phyloP scores from a whole-genome alignment of 2,113 vertebrate species.

The Megaleporinus macrocephalus region DNA sequence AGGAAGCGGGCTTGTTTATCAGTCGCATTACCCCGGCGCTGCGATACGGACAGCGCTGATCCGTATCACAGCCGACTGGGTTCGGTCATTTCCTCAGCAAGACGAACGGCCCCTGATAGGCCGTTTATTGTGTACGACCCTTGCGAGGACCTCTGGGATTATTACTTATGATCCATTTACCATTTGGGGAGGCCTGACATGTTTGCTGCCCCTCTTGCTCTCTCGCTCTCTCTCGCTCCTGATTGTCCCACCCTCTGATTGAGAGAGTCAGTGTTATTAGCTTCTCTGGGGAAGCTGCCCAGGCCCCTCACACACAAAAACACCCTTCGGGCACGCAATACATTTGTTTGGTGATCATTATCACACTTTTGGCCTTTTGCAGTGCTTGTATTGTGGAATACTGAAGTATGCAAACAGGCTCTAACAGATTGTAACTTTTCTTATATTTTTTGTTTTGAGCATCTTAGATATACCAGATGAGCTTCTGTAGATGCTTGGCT shows the following conservation, averaged over 20 bases:
- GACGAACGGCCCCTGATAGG: conserved; percentile 74
- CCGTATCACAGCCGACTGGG: conserved; percentile 75
- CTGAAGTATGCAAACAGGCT: no score
- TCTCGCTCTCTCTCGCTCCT: not conserved
- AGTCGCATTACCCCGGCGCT: conserved; percentile 66
- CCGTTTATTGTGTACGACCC: conserved; percentile 72
- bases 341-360: no score
- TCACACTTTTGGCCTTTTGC: no score
- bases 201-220: conserved; percentile 26
- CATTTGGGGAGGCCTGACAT: conserved; percentile 60
- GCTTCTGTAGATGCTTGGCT: no score
- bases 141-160: conserved; percentile 54
- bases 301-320: conserved; percentile 42
- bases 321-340: not conserved
- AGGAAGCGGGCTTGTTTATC: conserved; percentile 75
- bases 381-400: no score
- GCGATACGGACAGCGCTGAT: conserved; percentile 67
- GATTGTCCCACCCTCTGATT: not conserved
- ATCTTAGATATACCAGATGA: no score
- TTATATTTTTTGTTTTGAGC: no score
- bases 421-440: no score
- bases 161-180: conserved; percentile 73
- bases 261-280: not conserved
- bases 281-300: not conserved
- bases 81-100: conserved; percentile 78